These are phyloP conservation scores for Rissa tridactyla DNA, from an alignment of 2,113 vertebrate species.

Conservation along the genomic window DNA sequence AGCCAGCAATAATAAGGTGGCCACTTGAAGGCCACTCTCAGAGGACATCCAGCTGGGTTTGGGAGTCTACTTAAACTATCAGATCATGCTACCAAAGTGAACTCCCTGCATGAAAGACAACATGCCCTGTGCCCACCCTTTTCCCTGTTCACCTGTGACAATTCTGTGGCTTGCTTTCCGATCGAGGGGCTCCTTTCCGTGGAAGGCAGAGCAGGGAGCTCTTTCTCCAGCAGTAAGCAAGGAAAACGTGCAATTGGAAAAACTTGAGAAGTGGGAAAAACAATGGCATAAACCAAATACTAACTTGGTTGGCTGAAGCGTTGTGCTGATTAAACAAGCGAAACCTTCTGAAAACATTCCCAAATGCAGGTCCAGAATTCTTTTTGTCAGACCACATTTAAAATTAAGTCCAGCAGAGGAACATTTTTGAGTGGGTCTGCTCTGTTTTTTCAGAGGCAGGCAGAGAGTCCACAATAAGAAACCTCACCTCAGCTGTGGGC, in stretches of 20 bases:
- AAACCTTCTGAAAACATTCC: background rate
- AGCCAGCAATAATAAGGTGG: background rate
- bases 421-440: background rate
- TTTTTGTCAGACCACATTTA: background rate
- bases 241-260: background rate
- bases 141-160: background rate
- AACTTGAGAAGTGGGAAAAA: background rate
- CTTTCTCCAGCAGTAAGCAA: background rate
- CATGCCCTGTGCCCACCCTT: fast-evolving
- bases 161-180: background rate
- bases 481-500: background rate
- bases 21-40: background rate
- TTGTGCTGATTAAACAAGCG: background rate
- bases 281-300: background rate
- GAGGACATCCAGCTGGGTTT: background rate
- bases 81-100: background rate
- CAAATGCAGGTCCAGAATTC: background rate
- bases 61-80: background rate
- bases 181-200: background rate
- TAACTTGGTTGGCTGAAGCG: background rate
- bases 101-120: fast-evolving
- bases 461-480: background rate
- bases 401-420: background rate
- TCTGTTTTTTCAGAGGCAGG: background rate
- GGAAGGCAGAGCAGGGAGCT: background rate